Conservation (phyloP, 2,888 invertebrate species). For the Petrophora chlorosata region DNA sequence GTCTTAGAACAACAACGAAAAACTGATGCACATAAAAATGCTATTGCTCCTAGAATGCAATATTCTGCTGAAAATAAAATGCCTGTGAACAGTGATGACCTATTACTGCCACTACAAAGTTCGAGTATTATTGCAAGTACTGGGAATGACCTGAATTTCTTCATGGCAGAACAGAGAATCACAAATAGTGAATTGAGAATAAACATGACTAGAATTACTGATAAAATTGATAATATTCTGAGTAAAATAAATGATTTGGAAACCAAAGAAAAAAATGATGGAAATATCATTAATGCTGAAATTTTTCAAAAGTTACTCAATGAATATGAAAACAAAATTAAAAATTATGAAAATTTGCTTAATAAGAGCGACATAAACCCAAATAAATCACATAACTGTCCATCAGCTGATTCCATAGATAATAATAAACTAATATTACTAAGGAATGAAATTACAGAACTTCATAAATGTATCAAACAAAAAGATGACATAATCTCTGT, state of each 20-base stretch:
- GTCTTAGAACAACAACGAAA: slow-evolving; percentile 38
- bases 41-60: slow-evolving; percentile 34
- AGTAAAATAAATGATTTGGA: slow-evolving; percentile 53
- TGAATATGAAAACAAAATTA: slow-evolving; percentile 76
- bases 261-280: slow-evolving; percentile 36
- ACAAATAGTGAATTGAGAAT: slow-evolving; percentile 71
- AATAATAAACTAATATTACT: slow-evolving; percentile 21
- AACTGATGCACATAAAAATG: slow-evolving; percentile 40
- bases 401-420: slow-evolving; percentile 5
- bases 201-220: slow-evolving; percentile 66
- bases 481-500: slow-evolving; percentile 47
- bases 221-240: slow-evolving; percentile 64
- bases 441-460: slow-evolving; percentile 41
- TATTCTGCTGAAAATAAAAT: slow-evolving; percentile 36
- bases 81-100: slow-evolving; percentile 40
- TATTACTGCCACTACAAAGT: slow-evolving; percentile 56
- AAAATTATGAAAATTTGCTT: slow-evolving; percentile 63
- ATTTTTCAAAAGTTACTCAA: slow-evolving; percentile 62
- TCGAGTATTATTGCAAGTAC: slow-evolving; percentile 39
- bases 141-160: slow-evolving; percentile 53
- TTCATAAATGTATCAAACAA: slow-evolving; percentile 43
- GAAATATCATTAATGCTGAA: slow-evolving; percentile 49
- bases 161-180: slow-evolving; percentile 70
- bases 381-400: slow-evolving; percentile 8
- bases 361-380: slow-evolving; percentile 42